Evolutionary conservation across 1,140 invertebrate species (phyloP).

Genomic region (Lordiphosa collinella): DNA sequence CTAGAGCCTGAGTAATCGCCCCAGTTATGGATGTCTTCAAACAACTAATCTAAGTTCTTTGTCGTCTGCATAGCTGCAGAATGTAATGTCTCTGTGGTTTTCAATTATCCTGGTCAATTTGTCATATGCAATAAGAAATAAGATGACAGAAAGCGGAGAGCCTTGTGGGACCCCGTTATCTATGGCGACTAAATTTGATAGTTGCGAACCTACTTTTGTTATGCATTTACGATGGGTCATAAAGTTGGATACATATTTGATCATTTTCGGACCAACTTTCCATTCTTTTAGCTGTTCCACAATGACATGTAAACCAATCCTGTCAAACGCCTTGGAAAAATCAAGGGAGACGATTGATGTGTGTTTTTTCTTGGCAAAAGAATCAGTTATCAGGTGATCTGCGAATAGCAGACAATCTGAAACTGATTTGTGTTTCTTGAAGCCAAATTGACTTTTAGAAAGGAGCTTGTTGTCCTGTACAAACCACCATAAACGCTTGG

Average conservation of each 20-base stretch:
- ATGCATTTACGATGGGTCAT: slow-evolving; percentile 20
- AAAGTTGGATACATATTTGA: slow-evolving; percentile 15
- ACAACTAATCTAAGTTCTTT: not conserved
- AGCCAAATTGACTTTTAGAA: slow-evolving; percentile 5
- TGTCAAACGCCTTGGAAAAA: slow-evolving; percentile 23
- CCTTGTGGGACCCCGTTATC: slow-evolving; percentile 26
- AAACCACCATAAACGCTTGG: slow-evolving; percentile 24
- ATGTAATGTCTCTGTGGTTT: slow-evolving; percentile 2
- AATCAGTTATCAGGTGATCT: not conserved
- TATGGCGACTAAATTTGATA: not conserved
- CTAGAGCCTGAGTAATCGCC: slow-evolving; percentile 15
- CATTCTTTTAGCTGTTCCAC: slow-evolving; percentile 16
- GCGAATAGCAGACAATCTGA: not conserved
- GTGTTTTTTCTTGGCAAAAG: slow-evolving; percentile 1
- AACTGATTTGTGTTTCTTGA: too few relatives aligned
- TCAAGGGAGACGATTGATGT: slow-evolving; percentile 17
- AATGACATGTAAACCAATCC: slow-evolving; percentile 19
- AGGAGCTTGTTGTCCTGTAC: not conserved
- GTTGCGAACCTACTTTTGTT: not conserved
- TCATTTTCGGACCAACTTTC: slow-evolving; percentile 20
- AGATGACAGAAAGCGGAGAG: slow-evolving; percentile 21
- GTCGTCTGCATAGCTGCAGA: slow-evolving; percentile 28
- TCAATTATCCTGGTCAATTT: slow-evolving; percentile 1
- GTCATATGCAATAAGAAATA: slow-evolving; percentile 27
- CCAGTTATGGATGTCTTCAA: slow-evolving; percentile 16